These are phyloP conservation scores for Cryptotermes secundus DNA, from an alignment of 1,140 invertebrate species.

Conservation along the genomic window DNA sequence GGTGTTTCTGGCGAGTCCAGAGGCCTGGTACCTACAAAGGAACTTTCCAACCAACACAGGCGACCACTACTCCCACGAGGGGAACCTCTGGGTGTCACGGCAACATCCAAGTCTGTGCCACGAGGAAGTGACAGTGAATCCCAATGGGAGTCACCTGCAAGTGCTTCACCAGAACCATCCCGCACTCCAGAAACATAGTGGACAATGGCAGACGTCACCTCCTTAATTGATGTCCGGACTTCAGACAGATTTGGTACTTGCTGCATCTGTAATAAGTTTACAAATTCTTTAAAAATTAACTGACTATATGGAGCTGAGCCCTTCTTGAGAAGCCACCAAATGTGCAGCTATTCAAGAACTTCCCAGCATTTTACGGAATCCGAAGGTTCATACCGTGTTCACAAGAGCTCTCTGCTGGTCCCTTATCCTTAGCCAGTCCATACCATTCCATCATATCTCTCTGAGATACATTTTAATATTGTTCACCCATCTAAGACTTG, in stretches of 20 bases:
- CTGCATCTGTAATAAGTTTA: slow-evolving; percentile 8
- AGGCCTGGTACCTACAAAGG: slow-evolving; percentile 82
- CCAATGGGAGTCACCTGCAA: slow-evolving; percentile 36
- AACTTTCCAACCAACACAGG: slow-evolving; percentile 85
- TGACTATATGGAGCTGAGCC: too few relatives aligned
- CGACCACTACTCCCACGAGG: slow-evolving; percentile 52
- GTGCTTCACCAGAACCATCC: slow-evolving; percentile 42
- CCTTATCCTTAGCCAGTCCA: too few relatives aligned
- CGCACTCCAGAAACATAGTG: slow-evolving; percentile 78
- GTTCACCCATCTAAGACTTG: too few relatives aligned
- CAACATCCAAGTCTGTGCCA: neutral
- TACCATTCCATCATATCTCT: too few relatives aligned
- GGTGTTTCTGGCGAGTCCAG: slow-evolving; percentile 82
- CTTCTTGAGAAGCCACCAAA: too few relatives aligned
- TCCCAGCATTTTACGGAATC: too few relatives aligned
- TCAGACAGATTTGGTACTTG: slow-evolving; percentile 49
- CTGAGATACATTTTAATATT: too few relatives aligned
- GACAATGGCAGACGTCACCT: slow-evolving; percentile 89
- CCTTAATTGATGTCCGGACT: slow-evolving; percentile 86
- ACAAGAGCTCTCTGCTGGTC: too few relatives aligned
- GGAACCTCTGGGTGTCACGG: neutral
- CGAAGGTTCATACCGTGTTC: too few relatives aligned
- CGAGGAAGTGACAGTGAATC: slow-evolving; percentile 33
- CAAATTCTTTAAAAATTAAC: too few relatives aligned
- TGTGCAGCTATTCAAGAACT: too few relatives aligned